These are phyloP conservation scores for Vespertilio murinus DNA, from an alignment of 2,797 vertebrate species.

Conservation along the genomic window DNA sequence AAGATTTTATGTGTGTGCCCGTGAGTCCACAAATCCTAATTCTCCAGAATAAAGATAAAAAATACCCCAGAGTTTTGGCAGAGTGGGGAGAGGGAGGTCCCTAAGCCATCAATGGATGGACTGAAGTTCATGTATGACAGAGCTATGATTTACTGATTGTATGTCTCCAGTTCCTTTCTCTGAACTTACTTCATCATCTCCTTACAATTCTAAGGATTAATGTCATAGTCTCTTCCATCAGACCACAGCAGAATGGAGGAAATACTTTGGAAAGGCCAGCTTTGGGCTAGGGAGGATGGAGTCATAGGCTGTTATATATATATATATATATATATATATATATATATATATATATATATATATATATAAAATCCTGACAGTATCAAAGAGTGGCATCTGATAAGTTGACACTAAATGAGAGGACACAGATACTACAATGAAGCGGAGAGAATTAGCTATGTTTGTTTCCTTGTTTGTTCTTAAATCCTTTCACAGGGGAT, in stretches of 20 bases:
- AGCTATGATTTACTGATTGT: background rate
- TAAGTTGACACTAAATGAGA: background rate
- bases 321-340: no score
- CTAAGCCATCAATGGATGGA: background rate
- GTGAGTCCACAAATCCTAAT: background rate
- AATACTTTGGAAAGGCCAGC: background rate
- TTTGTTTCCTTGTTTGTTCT: background rate
- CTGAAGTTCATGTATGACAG: background rate
- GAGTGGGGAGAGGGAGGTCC: background rate
- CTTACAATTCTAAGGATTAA: background rate
- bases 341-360: no score
- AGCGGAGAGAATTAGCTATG: no score
- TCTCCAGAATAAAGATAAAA: background rate
- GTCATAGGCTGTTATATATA: background rate
- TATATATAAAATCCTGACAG: background rate
- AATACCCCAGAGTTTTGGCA: constrained; percentile 1
- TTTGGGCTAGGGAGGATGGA: background rate
- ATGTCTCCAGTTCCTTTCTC: background rate
- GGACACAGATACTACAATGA: background rate
- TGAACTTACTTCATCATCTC: background rate
- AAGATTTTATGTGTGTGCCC: background rate
- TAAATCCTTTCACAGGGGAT: background rate
- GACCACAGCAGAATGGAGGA: background rate
- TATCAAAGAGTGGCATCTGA: background rate
- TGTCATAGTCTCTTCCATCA: background rate